phyloP scores from a whole-genome alignment of 1,140 invertebrate species.

The Psilanteris sp. region DNA sequence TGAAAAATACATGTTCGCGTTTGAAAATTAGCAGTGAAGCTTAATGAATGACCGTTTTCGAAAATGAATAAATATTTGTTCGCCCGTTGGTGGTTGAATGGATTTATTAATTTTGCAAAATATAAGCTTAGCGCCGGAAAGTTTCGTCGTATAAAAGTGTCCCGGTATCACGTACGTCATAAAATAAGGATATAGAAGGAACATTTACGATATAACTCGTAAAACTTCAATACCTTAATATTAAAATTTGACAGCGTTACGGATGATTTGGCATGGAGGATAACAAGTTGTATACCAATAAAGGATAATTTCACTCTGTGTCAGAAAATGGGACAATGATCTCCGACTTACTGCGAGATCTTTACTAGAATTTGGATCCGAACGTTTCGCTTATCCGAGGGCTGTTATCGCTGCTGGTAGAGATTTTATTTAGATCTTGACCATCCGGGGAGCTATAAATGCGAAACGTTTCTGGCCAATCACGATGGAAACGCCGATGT shows the following conservation, averaged over 20 bases:
- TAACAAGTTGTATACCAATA: constrained; percentile 31
- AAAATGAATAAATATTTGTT: too few relatives aligned
- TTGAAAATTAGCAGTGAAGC: too few relatives aligned
- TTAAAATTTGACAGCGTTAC: constrained; percentile 9
- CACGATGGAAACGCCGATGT: constrained; percentile 71
- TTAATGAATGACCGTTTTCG: too few relatives aligned
- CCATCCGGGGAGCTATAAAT: constrained; percentile 75
- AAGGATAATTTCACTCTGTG: constrained; percentile 32
- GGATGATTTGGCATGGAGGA: background rate
- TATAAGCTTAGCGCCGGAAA: too few relatives aligned
- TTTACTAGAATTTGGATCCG: constrained; percentile 6
- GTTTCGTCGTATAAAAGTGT: constrained; percentile 5
- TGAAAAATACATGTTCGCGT: too few relatives aligned
- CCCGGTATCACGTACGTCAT: background rate
- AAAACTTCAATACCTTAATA: constrained; percentile 15
- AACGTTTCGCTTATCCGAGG: constrained; percentile 25
- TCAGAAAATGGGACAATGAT: constrained; percentile 14
- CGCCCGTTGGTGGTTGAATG: too few relatives aligned
- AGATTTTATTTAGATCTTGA: constrained; percentile 80
- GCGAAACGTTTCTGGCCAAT: constrained; percentile 71
- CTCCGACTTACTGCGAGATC: constrained; percentile 9
- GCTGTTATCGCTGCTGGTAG: constrained; percentile 66
- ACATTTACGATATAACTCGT: constrained; percentile 28
- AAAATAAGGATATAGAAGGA: constrained; percentile 10
- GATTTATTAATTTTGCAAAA: background rate